These are phyloP conservation scores for Limnephilus lunatus DNA, from an alignment of 2,888 invertebrate species.

Conservation along the genomic window DNA sequence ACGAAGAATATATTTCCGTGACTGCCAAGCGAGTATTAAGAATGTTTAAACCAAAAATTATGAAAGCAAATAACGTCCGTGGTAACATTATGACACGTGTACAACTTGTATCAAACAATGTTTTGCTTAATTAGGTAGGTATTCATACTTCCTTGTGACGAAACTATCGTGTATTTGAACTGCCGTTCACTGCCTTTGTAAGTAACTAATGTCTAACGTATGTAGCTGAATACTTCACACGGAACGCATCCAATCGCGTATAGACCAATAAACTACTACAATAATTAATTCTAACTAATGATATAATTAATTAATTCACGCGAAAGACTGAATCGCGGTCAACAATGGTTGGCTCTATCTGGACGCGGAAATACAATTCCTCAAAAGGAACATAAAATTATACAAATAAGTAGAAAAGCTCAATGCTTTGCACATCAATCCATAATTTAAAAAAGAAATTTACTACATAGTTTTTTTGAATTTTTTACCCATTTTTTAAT, in stretches of 20 bases:
- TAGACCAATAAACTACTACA: background rate
- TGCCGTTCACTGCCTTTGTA: background rate
- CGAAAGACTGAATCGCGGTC: background rate
- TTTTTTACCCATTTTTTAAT: background rate
- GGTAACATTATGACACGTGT: background rate
- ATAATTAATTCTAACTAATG: conserved; percentile 2
- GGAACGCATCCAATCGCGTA: background rate
- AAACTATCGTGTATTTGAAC: background rate
- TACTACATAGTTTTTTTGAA: background rate
- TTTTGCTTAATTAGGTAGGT: background rate
- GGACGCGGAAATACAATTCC: background rate
- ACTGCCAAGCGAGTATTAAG: conserved; percentile 2
- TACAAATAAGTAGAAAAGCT: background rate
- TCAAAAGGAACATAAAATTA: background rate
- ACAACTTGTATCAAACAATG: background rate
- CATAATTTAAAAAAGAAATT: background rate
- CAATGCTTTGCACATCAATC: background rate
- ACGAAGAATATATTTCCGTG: background rate
- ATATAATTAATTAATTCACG: background rate
- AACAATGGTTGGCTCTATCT: background rate
- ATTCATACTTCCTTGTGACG: background rate
- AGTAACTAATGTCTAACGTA: background rate
- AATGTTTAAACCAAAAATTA: background rate
- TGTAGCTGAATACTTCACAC: background rate
- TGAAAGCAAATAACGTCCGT: background rate